Percentiles rank a stretch among this genome's conserved stretches.
phyloP scores from a whole-genome alignment of 2,113 vertebrate species.

The Myrmecophaga tridactyla region DNA sequence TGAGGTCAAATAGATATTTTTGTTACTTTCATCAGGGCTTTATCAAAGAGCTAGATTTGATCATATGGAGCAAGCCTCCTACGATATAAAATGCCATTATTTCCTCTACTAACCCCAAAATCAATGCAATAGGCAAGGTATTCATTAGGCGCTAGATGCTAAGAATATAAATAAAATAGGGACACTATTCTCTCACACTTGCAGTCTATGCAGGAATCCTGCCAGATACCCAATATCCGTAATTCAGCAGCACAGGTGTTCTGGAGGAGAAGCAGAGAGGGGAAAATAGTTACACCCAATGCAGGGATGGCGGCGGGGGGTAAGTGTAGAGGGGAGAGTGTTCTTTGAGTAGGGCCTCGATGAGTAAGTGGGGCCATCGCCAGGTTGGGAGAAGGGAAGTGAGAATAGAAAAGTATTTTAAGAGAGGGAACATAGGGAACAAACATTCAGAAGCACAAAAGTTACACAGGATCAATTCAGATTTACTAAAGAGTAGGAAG shows the following conservation, averaged over 20 bases:
- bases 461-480: neutral
- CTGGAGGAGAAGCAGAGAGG: neutral
- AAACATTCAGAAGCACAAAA: no score
- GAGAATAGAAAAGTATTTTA: neutral
- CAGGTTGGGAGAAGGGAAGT: neutral
- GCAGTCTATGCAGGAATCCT: neutral
- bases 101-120: neutral
- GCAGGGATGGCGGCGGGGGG: neutral
- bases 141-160: neutral
- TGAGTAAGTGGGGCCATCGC: neutral
- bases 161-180: neutral
- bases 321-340: no score
- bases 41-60: neutral
- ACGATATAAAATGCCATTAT: neutral
- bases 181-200: accelerated
- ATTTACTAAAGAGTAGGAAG: neutral
- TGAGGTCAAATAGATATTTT: neutral
- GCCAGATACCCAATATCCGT: neutral
- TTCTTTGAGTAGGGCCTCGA: neutral
- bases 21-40: neutral
- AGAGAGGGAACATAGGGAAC: neutral
- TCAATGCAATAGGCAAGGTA: neutral
- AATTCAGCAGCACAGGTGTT: neutral
- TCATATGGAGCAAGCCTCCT: neutral
- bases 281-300: neutral